Percentiles rank a stretch among this genome's conserved stretches.
phyloP scores from a whole-genome alignment of 2,113 vertebrate genomes.

The Lepidothrix coronata region DNA sequence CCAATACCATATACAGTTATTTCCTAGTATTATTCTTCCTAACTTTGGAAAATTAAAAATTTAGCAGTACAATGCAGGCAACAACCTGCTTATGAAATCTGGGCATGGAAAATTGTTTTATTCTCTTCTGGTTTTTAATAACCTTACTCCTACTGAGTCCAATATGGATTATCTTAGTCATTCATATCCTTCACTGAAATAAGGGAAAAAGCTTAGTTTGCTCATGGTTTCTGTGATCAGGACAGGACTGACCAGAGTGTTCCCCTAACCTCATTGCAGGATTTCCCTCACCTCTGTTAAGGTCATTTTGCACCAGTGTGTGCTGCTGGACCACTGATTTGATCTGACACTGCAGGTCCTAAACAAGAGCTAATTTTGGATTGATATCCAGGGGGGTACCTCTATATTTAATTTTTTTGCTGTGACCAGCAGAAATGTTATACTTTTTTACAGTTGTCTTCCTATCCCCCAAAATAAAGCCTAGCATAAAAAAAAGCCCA shows the following conservation, averaged over 20 bases:
- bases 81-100: neutral
- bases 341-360: neutral
- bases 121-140: neutral
- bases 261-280: neutral
- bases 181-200: neutral
- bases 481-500: neutral
- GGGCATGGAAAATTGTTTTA: neutral
- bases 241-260: neutral
- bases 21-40: neutral
- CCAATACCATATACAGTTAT: neutral
- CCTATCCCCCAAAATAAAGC: neutral
- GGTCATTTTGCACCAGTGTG: neutral
- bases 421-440: neutral
- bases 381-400: neutral
- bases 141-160: neutral
- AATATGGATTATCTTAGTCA: neutral
- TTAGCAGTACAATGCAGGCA: neutral
- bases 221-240: neutral
- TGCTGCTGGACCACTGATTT: neutral
- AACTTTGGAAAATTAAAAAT: neutral
- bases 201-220: neutral
- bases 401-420: neutral
- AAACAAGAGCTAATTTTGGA: neutral
- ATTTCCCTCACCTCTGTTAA: neutral
- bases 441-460: neutral